A percentile compares a stretch with the other conserved stretches of the same genome.
Conservation (phyloP, 2,797 vertebrate species). For the Centropyge bicolor region DNA sequence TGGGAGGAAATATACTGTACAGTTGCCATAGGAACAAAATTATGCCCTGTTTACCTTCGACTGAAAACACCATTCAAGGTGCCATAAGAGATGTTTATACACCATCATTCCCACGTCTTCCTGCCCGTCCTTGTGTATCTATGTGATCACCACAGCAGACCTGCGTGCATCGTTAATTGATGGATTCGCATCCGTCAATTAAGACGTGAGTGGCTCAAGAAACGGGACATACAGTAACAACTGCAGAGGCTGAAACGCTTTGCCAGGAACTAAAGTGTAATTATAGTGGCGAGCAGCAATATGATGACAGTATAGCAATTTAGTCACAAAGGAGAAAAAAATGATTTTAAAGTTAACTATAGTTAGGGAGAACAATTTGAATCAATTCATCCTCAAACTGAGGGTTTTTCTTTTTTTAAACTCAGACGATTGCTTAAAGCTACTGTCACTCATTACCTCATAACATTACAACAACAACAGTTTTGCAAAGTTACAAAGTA, state of each 20-base stretch:
- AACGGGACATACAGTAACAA: conserved; percentile 15
- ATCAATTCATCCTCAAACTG: neutral
- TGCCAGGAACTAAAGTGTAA: conserved; percentile 18
- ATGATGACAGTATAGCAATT: conserved; percentile 3
- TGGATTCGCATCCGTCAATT: conserved; percentile 52
- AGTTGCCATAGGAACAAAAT: conserved; percentile 60
- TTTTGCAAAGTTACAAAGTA: neutral
- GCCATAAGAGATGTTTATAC: conserved; percentile 37
- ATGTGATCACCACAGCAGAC: conserved; percentile 44
- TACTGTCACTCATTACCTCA: neutral
- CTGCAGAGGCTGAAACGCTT: conserved; percentile 19
- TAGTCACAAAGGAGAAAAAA: neutral
- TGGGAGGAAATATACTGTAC: conserved; percentile 37
- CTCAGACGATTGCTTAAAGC: neutral
- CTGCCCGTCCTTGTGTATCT: conserved; percentile 22
- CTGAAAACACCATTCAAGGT: conserved; percentile 44
- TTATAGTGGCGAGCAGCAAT: conserved; percentile 23
- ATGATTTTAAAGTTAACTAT: neutral
- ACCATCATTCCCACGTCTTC: conserved; percentile 35
- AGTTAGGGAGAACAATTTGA: neutral
- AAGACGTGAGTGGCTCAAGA: conserved; percentile 21
- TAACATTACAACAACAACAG: neutral
- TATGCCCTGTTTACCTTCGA: conserved; percentile 36
- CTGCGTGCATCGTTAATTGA: conserved; percentile 30
- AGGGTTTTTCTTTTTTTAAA: neutral